These are phyloP conservation scores for Tigriopus californicus DNA, from an alignment of 2,888 invertebrate genomes.

Conservation along the genomic window DNA sequence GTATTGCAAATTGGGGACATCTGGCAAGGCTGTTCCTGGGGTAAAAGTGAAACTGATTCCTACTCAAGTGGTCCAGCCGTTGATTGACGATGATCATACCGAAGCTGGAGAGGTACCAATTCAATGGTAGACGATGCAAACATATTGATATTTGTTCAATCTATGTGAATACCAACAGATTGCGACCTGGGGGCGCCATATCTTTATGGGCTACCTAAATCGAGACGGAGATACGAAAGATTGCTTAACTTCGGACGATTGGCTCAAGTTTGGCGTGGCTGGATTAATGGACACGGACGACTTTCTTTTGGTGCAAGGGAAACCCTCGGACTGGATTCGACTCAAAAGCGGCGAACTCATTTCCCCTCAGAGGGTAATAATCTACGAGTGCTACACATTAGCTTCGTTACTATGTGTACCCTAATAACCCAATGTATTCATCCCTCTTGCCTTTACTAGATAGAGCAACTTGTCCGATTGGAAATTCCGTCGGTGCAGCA, in stretches of 20 bases:
- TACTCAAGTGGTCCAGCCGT: neutral
- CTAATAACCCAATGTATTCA: too few species aligned
- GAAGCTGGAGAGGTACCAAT: constrained; percentile 11
- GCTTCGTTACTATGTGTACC: too few species aligned
- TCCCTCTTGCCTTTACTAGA: constrained; percentile 31
- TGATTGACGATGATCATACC: neutral
- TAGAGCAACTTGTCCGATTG: constrained; percentile 59
- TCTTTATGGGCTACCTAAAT: constrained; percentile 76
- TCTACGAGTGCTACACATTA: too few species aligned
- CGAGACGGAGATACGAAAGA: constrained; percentile 53
- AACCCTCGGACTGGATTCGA: neutral
- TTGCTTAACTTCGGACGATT: constrained; percentile 53
- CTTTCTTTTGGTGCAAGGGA: constrained; percentile 52
- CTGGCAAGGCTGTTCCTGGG: constrained; percentile 13
- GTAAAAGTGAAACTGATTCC: constrained; percentile 4
- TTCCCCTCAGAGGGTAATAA: constrained; percentile 22
- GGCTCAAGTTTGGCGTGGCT: constrained; percentile 71
- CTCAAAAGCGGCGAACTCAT: constrained; percentile 2
- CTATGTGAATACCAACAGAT: constrained; percentile 30
- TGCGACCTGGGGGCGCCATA: constrained; percentile 59
- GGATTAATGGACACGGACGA: constrained; percentile 55
- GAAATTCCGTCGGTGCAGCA: constrained; percentile 57
- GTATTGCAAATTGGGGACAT: constrained; percentile 3
- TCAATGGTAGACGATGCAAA: too few species aligned
- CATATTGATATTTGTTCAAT: too few species aligned